phyloP scores from a whole-genome alignment of 2,113 vertebrate species.

The Mesoclemmys tuberculata region DNA sequence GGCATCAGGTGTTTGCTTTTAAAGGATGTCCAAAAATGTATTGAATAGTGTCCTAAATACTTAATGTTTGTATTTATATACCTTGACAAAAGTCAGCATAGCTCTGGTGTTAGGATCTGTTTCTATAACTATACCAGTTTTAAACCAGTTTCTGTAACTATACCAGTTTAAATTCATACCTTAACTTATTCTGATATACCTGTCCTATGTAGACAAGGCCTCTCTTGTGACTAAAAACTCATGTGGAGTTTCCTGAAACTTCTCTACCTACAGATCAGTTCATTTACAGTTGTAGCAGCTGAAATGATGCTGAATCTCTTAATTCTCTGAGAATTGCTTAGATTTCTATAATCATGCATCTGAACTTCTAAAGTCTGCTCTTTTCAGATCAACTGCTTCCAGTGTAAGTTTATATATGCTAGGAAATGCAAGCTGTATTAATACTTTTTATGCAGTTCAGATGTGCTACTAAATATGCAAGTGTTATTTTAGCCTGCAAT shows the following conservation, averaged over 20 bases:
- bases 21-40: too few relatives aligned
- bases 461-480: background rate
- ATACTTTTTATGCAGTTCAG: background rate
- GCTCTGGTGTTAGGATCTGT: too few relatives aligned
- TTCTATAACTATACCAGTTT: background rate
- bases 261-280: background rate
- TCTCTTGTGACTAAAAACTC: background rate
- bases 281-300: background rate
- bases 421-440: background rate
- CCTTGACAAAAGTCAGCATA: too few relatives aligned
- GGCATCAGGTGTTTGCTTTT: too few relatives aligned
- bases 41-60: too few relatives aligned
- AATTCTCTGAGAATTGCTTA: background rate
- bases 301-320: background rate
- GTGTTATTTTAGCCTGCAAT: background rate
- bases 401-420: background rate
- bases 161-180: background rate
- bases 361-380: background rate
- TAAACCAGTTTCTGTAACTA: too few relatives aligned
- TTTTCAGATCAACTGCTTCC: background rate
- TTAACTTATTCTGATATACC: background rate
- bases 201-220: background rate
- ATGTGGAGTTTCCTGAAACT: background rate
- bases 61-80: too few relatives aligned
- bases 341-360: background rate